Conservation (phyloP, 1,140 invertebrate genomes). For the Sitodiplosis mosellana region DNA sequence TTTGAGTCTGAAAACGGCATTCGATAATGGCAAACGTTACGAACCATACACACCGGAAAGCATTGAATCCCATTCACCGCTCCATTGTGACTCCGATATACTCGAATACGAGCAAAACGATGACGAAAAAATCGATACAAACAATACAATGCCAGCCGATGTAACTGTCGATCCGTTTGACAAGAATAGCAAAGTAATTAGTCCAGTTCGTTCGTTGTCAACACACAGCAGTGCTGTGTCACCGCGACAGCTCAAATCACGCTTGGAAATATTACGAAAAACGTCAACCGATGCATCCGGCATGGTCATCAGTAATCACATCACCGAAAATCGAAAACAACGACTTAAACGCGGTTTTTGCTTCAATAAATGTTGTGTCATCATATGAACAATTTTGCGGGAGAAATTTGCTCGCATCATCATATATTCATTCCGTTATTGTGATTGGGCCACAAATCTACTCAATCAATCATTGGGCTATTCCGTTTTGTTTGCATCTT, state of each 20-base stretch:
- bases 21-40: slow-evolving; percentile 20
- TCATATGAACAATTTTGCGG: too few relatives aligned
- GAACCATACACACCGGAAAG: slow-evolving; percentile 63
- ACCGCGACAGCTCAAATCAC: slow-evolving; percentile 30
- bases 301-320: too few relatives aligned
- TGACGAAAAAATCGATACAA: slow-evolving; percentile 9
- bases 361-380: too few relatives aligned
- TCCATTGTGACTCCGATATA: slow-evolving; percentile 22
- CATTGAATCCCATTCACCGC: slow-evolving; percentile 51
- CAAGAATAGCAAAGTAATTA: neutral
- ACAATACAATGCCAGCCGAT: neutral
- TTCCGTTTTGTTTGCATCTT: too few relatives aligned
- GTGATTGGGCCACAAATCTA: too few relatives aligned
- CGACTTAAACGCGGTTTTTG: too few relatives aligned
- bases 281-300: too few relatives aligned
- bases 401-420: too few relatives aligned
- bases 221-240: slow-evolving; percentile 20
- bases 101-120: slow-evolving; percentile 10
- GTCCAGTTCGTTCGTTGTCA: neutral
- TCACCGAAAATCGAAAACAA: too few relatives aligned
- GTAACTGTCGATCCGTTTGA: neutral
- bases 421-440: too few relatives aligned
- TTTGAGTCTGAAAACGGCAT: slow-evolving; percentile 19
- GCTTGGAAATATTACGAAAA: slow-evolving; percentile 21
- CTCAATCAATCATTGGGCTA: too few relatives aligned